Conservation (phyloP, 35 echinoderm and acorn worm species). For the Acanthaster planci region DNA sequence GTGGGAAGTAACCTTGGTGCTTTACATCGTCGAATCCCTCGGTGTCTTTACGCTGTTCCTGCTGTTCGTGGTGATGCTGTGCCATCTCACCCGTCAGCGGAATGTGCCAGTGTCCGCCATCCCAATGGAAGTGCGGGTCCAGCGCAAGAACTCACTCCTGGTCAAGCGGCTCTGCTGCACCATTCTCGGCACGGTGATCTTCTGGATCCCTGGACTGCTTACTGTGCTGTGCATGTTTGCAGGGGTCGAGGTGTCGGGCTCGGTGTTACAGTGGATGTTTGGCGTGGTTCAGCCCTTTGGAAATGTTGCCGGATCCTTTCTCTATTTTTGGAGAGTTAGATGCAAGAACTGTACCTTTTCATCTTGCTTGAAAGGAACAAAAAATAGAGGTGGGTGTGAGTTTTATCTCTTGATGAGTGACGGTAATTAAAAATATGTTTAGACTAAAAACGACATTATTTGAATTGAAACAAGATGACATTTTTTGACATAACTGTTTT, state of each 20-base stretch:
- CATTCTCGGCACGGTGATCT: constrained; percentile 42
- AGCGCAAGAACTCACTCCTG: constrained; percentile 46
- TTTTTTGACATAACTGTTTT: too few species aligned
- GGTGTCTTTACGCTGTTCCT: constrained; percentile 38
- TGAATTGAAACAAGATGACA: too few species aligned
- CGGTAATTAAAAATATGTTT: too few species aligned
- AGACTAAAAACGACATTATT: too few species aligned
- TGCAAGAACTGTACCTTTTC: constrained; percentile 29
- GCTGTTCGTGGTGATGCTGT: constrained; percentile 29
- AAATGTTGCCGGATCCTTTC: constrained; percentile 38
- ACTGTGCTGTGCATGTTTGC: constrained; percentile 32
- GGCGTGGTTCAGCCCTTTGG: constrained; percentile 50
- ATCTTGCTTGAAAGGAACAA: constrained; percentile 10
- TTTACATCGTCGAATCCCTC: constrained; percentile 30
- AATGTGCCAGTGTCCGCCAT: constrained; percentile 11
- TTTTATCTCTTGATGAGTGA: neutral
- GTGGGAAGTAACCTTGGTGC: constrained; percentile 39
- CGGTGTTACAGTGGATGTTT: constrained; percentile 58
- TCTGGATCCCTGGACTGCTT: constrained; percentile 40
- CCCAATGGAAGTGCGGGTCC: constrained; percentile 58
- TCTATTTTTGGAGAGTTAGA: constrained; percentile 39
- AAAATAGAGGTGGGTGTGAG: neutral
- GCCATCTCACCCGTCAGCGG: constrained; percentile 53
- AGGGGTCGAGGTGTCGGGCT: constrained; percentile 14
- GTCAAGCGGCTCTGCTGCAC: constrained; percentile 47